These are phyloP conservation scores for Oryzias sinensis DNA, from an alignment of 2,797 vertebrate genomes.

Conservation along the genomic window DNA sequence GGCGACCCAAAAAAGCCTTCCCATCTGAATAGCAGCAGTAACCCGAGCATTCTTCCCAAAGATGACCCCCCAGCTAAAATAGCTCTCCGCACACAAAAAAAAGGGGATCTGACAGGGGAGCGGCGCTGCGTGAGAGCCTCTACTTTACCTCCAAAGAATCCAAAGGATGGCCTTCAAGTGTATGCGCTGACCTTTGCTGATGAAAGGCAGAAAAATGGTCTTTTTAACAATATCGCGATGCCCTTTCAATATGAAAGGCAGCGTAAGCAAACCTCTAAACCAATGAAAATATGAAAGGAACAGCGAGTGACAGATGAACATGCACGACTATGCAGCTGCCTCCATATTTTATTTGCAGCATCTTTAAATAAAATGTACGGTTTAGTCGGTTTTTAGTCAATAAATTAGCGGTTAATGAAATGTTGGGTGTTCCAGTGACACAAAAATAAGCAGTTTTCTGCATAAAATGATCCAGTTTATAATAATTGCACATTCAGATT, in stretches of 20 bases:
- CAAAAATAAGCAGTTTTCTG: too few species aligned
- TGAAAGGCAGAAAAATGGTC: slow-evolving; percentile 78
- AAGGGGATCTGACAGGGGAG: slow-evolving; percentile 63
- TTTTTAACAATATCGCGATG: slow-evolving; percentile 83
- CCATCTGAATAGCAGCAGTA: slow-evolving; percentile 44
- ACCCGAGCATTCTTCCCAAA: slow-evolving; percentile 57
- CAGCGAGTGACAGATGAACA: slow-evolving; percentile 19
- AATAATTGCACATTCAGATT: too few species aligned
- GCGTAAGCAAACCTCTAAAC: slow-evolving; percentile 63
- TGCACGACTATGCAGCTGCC: slow-evolving; percentile 8
- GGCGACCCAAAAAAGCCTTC: slow-evolving; percentile 19
- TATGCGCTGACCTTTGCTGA: slow-evolving; percentile 81
- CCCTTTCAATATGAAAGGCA: slow-evolving; percentile 79
- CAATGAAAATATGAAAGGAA: slow-evolving; percentile 51
- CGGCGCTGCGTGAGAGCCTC: slow-evolving; percentile 56
- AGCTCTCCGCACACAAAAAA: slow-evolving; percentile 53
- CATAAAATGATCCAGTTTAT: too few species aligned
- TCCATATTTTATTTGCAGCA: too few species aligned
- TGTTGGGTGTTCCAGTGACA: too few species aligned
- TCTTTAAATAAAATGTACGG: too few species aligned
- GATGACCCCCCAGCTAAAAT: slow-evolving; percentile 67
- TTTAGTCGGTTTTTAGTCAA: too few species aligned
- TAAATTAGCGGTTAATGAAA: too few species aligned
- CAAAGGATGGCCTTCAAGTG: slow-evolving; percentile 74
- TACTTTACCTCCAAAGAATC: slow-evolving; percentile 63